Base-by-base conservation (phyloP, 2,888 invertebrate genomes). In the Drosophila rellima region DNA sequence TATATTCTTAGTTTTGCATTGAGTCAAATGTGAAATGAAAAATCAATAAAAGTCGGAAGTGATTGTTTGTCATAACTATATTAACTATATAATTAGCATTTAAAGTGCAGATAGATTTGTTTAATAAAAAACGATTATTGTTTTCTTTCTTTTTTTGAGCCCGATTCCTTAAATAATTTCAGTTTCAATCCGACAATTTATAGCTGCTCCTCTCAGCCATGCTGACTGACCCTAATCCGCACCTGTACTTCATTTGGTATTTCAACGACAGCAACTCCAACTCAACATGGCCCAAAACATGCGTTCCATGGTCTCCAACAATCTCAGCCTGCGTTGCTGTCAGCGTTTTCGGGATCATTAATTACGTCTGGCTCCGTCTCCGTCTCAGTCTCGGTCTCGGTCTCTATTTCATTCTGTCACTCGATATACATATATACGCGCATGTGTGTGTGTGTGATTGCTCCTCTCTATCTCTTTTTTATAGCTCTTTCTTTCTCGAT, bases 281-380 rank as follows among this genome's bases (percentile, higher is more conserved):
- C 51, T 56, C 45, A 78, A 68, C 47, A 62, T 66, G 66, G 57
- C 52, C 51, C 60, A 50, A 89, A 77, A 71, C 82, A 88, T 88
- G 82, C 82, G 80, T 82, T 87, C 47, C 52, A 51, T 66, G 68
- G 71, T 62, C 60, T 60, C 39, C 50, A 70, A 37, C 52, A 61
- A 70, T 78, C 68, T 57, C 50, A 42, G 66, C 26, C 70, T 45
- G 31, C 57, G 55, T 56, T 56, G 66, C 50, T 80, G 87, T 82
- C 86, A 85, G 82, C 88, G 57, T 80, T 89, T 85, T 89, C 76
- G 90, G 89, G 88, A 88, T 83, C 90, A 89, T 89, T 83, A 88
- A 83, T 83, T 78, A 83, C 80, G 88, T 72, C 75, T 81, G 86
- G 42, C 68, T 64, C 48, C 51, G 44, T 42, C 51, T 44, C 57